These are phyloP conservation scores for Pegea sp. DNA, from an alignment of 23 tunicate genomes.

Conservation along the genomic window DNA sequence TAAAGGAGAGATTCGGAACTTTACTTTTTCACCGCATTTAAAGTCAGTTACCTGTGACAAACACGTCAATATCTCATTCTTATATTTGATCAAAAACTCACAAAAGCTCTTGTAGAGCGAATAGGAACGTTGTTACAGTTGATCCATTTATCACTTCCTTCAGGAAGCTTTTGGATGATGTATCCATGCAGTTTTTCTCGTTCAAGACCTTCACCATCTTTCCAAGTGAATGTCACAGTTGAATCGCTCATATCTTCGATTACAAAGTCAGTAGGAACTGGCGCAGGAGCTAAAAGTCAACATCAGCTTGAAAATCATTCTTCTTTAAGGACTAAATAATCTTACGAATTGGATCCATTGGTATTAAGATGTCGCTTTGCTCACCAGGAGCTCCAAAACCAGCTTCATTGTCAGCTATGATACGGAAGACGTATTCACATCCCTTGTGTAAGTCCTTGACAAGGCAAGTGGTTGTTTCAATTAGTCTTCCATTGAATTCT, in stretches of 20 bases:
- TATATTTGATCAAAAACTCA: not conserved
- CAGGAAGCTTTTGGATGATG: constrained; percentile 24
- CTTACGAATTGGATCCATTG: constrained; percentile 88
- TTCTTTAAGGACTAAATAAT: not conserved
- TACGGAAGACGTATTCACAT: constrained; percentile 54
- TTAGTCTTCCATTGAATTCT: constrained; percentile 34
- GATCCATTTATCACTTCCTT: constrained; percentile 37
- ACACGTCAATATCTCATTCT: too few relatives aligned
- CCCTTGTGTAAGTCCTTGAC: constrained; percentile 39
- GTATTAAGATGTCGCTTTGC: constrained; percentile 30
- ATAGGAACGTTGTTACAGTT: constrained; percentile 50
- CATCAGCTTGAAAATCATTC: not conserved
- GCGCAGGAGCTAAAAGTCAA: constrained; percentile 55
- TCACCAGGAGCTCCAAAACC: constrained; percentile 47
- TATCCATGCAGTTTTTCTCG: constrained; percentile 41
- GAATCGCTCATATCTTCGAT: constrained; percentile 61
- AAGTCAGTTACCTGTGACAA: constrained; percentile 31
- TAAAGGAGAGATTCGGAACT: constrained; percentile 41
- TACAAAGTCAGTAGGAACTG: constrained; percentile 51
- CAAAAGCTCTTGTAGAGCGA: constrained; percentile 5
- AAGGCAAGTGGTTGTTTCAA: constrained; percentile 23
- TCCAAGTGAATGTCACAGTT: constrained; percentile 28
- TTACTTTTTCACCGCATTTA: constrained; percentile 34
- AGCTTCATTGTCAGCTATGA: constrained; percentile 80
- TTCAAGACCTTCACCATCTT: constrained; percentile 19